phyloP scores from a whole-genome alignment of 2,113 vertebrate genomes.

The Prinia subflava region DNA sequence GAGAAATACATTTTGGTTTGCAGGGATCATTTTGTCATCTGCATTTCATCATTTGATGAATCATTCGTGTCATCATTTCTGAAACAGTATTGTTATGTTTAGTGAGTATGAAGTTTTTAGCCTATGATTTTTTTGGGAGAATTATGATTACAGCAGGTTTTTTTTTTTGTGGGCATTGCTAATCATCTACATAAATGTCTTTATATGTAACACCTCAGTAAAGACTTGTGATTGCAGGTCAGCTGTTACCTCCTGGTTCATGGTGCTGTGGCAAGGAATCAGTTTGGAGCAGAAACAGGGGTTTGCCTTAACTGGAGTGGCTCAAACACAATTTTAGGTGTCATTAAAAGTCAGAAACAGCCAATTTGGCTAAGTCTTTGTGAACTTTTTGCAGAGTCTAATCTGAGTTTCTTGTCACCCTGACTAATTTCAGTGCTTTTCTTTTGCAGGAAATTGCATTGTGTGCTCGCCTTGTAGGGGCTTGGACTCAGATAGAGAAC shows the following conservation, averaged over 20 bases:
- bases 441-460: conserved; percentile 29
- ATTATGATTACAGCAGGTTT: background rate
- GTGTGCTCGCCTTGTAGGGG: background rate
- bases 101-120: background rate
- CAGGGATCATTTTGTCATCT: background rate
- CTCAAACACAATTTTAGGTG: background rate
- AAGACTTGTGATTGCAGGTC: background rate
- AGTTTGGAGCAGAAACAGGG: background rate
- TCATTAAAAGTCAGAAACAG: background rate
- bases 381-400: background rate
- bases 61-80: background rate
- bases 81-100: background rate
- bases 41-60: background rate
- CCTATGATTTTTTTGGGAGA: background rate
- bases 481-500: background rate
- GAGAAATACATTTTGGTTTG: conserved; percentile 48
- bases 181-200: background rate
- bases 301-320: background rate
- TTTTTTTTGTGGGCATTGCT: background rate
- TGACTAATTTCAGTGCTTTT: conserved; percentile 44
- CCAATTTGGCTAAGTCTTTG: background rate
- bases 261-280: background rate
- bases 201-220: background rate
- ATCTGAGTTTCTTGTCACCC: conserved; percentile 36
- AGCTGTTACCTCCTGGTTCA: background rate